Base-by-base conservation (phyloP, 2,797 vertebrate species). In the Pseudochirops cupreus region DNA sequence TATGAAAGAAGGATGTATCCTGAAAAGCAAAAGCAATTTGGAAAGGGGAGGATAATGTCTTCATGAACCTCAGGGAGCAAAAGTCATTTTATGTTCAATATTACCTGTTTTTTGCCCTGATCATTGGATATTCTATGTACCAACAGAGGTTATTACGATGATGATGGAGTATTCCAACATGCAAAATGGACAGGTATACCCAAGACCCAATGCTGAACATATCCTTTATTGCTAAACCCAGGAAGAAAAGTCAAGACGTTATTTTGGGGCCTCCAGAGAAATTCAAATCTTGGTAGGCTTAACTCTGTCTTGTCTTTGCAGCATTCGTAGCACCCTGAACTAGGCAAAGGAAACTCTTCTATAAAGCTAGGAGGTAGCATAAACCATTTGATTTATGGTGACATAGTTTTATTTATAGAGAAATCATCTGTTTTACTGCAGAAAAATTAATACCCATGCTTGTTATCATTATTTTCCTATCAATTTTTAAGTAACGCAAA, bases 161-260 rank as follows among this genome's bases (percentile, higher is more conserved):
- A 92, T 26, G 7, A n/a, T 95, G 95, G 91, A 57, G 92, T 93
- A 91, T 54, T 92, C 53, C 87, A 94, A 93, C 29, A 91, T 96
- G 74, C 21, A 55, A 92, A 94, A 46, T 39, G 31, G 91, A 21
- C 90, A 94, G 50, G 29, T 94, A 10, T 90, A 93, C 13, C 33
- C 46, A 56, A n/a, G 52, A 92, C 82, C 92, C 4, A 90, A 95
- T 12, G 11, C 91, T 54, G 92, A 11, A 92, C 62, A 87, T 26
- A 87, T 87, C 39, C 24, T 87, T 87, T 46, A 90, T 93, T 56
- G 28, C 3, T 94, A 92, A 59, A 93, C 18, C 10, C 59, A 56
- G 91, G 91, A 94, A 92, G 56, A 93, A 53, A 59, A 87, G 28
- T 52, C 52, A 92, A 1, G 82, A 56, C 46, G 16, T 92, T 92